These are phyloP conservation scores for Drosophila glabriapex DNA, from an alignment of 2,888 invertebrate species.

Conservation along the genomic window DNA sequence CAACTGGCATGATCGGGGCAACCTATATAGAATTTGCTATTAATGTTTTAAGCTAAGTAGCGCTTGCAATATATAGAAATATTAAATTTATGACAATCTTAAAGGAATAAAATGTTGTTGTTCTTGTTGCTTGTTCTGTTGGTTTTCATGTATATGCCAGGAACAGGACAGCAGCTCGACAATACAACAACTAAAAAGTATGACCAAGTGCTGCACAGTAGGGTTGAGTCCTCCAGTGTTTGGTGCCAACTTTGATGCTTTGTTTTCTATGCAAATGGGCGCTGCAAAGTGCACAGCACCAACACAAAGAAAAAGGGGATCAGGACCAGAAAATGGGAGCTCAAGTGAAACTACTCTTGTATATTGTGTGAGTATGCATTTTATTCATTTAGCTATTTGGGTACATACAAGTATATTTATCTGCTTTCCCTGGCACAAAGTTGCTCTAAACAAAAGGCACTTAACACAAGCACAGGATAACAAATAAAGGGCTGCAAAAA, in stretches of 20 bases:
- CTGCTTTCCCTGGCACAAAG: conserved; percentile 54
- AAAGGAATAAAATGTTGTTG: conserved; percentile 11
- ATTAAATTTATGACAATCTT: conserved; percentile 59
- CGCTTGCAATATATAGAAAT: conserved; percentile 16
- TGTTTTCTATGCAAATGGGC: conserved; percentile 54
- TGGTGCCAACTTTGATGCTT: conserved; percentile 49
- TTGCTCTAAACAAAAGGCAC: conserved; percentile 52
- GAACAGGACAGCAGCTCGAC: conserved; percentile 6
- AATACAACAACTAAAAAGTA: conserved; percentile 27
- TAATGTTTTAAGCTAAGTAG: conserved; percentile 36
- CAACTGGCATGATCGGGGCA: conserved; percentile 22
- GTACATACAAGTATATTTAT: conserved; percentile 41
- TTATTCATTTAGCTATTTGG: conserved; percentile 61
- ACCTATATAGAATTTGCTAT: conserved; percentile 5
- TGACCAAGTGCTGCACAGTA: conserved; percentile 20
- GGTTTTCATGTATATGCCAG: conserved; percentile 40
- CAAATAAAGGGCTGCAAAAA: conserved; percentile 12
- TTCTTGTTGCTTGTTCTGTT: conserved; percentile 10
- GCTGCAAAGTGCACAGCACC: conserved; percentile 31
- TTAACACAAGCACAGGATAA: conserved; percentile 29
- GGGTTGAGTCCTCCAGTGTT: conserved; percentile 23
- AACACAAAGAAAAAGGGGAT: conserved; percentile 7
- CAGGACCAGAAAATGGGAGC: conserved; percentile 26
- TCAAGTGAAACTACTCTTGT: conserved; percentile 49
- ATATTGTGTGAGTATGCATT: conserved; percentile 44